phyloP scores from a whole-genome alignment of 2,888 invertebrate species.

The Anodontia alba region DNA sequence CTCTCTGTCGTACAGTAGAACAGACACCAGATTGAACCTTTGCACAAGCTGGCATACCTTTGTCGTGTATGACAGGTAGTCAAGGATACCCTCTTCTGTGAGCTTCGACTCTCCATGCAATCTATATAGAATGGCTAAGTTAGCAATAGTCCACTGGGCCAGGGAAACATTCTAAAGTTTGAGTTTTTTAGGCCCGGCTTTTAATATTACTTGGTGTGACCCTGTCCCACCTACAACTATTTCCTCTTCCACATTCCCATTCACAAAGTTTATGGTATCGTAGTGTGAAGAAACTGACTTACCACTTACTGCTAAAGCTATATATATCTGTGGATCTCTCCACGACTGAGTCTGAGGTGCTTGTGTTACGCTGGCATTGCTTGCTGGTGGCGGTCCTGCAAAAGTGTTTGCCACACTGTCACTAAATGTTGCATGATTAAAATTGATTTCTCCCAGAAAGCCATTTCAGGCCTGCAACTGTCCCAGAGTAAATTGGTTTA shows the following conservation, averaged over 20 bases:
- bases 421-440: no score
- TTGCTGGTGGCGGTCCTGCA: no score
- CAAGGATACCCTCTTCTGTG: neutral
- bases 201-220: neutral
- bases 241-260: constrained; percentile 3
- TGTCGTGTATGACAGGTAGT: constrained; percentile 18
- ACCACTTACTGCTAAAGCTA: neutral
- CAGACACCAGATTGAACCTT: constrained; percentile 5
- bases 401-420: no score
- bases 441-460: no score
- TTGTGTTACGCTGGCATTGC: neutral
- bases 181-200: constrained; percentile 18
- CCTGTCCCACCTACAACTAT: neutral
- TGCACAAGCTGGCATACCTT: constrained; percentile 5
- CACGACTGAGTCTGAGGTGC: neutral
- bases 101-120: neutral
- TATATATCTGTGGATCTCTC: constrained; percentile 15
- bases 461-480: no score
- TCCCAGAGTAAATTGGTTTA: no score
- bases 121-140: constrained; percentile 5
- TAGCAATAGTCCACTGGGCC: constrained; percentile 20
- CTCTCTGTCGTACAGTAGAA: constrained; percentile 18
- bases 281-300: neutral
- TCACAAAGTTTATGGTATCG: constrained; percentile 15
- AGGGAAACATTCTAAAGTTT: constrained; percentile 11